Percentiles rank a stretch among this genome's conserved stretches.
Evolutionary conservation across 2,797 vertebrate species (phyloP).

Genomic region (Perodicticus potto): DNA sequence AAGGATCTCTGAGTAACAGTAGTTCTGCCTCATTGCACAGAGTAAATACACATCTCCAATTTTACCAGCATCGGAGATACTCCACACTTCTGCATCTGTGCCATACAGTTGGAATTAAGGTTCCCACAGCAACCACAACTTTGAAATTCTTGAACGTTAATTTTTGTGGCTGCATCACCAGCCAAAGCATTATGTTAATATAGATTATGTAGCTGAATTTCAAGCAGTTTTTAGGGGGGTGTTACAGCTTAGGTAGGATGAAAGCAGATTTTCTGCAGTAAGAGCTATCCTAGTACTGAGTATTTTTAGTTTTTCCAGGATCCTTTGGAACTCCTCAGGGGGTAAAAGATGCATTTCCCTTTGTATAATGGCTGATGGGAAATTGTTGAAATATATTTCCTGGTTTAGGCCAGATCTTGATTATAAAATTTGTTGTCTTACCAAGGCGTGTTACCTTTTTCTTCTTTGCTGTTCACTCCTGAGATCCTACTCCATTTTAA

Average conservation of each 20-base stretch:
- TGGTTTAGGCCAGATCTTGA: constrained; percentile 9
- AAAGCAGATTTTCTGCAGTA: constrained; percentile 61
- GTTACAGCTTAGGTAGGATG: constrained; percentile 36
- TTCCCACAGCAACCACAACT: constrained; percentile 85
- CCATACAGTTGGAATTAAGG: constrained; percentile 77
- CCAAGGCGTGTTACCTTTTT: background rate
- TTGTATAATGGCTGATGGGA: background rate
- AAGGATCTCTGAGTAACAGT: constrained; percentile 77
- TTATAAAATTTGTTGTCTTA: constrained; percentile 48
- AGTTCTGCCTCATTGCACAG: constrained; percentile 80
- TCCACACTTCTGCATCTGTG: constrained; percentile 76
- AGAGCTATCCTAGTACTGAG: constrained; percentile 24
- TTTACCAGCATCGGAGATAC: constrained; percentile 74
- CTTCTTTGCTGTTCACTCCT: constrained; percentile 21
- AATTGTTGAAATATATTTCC: constrained; percentile 37
- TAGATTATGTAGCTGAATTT: constrained; percentile 70
- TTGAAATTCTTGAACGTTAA: constrained; percentile 79
- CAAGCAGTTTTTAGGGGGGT: constrained; percentile 53
- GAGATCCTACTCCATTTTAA: constrained; percentile 67
- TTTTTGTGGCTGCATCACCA: constrained; percentile 79
- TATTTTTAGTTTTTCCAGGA: constrained; percentile 19
- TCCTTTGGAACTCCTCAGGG: background rate
- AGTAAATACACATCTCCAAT: constrained; percentile 79
- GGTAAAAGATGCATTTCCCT: constrained; percentile 1
- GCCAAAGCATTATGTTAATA: constrained; percentile 78